phyloP scores from a whole-genome alignment of 2,797 vertebrate species.

The Coluber constrictor region DNA sequence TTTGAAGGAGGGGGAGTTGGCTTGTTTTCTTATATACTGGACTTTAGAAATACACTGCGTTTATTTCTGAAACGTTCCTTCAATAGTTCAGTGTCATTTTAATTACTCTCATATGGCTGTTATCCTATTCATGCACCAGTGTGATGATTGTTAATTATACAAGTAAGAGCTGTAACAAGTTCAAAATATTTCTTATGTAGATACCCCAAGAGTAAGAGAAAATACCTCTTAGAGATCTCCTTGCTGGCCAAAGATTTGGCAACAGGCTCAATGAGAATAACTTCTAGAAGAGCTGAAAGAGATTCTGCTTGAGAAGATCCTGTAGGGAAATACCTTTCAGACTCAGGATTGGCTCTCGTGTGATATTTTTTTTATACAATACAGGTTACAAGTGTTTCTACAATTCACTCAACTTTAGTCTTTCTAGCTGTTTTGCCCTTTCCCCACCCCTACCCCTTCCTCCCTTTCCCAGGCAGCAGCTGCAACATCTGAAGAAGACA shows the following conservation, averaged over 20 bases:
- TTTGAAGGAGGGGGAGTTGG: background rate
- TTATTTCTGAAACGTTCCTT: background rate
- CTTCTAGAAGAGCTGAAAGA: background rate
- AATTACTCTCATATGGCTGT: background rate
- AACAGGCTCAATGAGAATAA: background rate
- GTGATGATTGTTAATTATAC: background rate
- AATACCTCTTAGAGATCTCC: background rate
- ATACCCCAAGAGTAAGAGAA: background rate
- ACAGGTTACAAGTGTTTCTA: background rate
- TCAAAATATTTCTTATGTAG: background rate
- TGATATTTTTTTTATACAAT: background rate
- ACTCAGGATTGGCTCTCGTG: background rate
- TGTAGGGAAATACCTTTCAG: background rate
- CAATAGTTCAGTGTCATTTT: background rate
- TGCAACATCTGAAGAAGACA: background rate
- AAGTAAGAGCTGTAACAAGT: background rate
- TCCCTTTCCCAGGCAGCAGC: background rate
- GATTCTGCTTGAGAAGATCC: background rate
- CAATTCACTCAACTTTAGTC: background rate
- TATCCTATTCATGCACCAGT: background rate
- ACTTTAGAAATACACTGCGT: background rate
- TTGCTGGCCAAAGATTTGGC: background rate
- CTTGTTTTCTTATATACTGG: background rate
- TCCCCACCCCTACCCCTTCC: fast-evolving
- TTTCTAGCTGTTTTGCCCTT: background rate